Percentiles rank a stretch among this genome's conserved stretches.
These are phyloP conservation scores for Epizoanthus rinbou DNA, from an alignment of 92 coral and sea anemone genomes.

Conservation along the genomic window DNA sequence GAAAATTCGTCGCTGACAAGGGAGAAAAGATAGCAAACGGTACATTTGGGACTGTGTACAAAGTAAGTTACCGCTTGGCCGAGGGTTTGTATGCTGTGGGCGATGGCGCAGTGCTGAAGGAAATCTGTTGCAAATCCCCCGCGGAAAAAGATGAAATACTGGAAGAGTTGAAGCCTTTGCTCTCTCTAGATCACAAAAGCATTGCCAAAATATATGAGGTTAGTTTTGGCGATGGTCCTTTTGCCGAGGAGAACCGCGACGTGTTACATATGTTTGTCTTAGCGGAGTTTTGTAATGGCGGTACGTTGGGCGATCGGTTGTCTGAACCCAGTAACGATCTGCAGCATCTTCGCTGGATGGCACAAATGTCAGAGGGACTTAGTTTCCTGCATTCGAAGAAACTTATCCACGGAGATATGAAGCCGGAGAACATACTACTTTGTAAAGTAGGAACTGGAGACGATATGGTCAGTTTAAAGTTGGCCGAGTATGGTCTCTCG, in stretches of 20 bases:
- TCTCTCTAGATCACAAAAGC: constrained; percentile 48
- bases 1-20: constrained; percentile 32
- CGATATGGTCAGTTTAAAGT: constrained; percentile 45
- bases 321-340: constrained; percentile 46
- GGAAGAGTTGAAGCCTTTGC: constrained; percentile 54
- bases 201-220: constrained; percentile 50
- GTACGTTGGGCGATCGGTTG: constrained; percentile 70
- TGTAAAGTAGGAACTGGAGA: constrained; percentile 31
- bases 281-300: constrained; percentile 73
- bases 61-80: constrained; percentile 45
- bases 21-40: constrained; percentile 64
- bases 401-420: constrained; percentile 21
- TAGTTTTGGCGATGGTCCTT: constrained; percentile 32
- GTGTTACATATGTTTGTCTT: constrained; percentile 53
- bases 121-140: constrained; percentile 40
- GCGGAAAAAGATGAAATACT: constrained; percentile 38
- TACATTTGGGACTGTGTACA: constrained; percentile 74
- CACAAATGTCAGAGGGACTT: constrained; percentile 76
- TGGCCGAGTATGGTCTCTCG: constrained; percentile 89
- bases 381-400: constrained; percentile 30
- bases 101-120: constrained; percentile 60
- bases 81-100: constrained; percentile 45
- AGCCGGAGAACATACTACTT: constrained; percentile 62
- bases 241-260: constrained; percentile 32
- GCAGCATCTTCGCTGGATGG: constrained; percentile 68